Percentiles rank a stretch among this genome's conserved stretches.
Evolutionary conservation across 2,888 invertebrate species (phyloP).

Genomic region (Leptinotarsa peninsularis): DNA sequence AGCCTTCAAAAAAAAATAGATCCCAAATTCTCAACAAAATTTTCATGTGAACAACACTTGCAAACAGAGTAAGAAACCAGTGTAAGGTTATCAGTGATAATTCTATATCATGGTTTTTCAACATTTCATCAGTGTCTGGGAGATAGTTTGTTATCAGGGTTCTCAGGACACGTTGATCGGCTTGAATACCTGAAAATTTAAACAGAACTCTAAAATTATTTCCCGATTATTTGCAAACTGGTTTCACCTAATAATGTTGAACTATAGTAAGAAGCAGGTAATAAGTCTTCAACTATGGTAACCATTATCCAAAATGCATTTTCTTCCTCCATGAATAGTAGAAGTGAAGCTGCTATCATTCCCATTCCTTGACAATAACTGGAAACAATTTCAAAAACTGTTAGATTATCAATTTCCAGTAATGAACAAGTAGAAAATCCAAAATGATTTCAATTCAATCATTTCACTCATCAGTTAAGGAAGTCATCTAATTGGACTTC

Average conservation of each 20-base stretch:
- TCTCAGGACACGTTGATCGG: constrained; percentile 95
- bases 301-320: constrained; percentile 99
- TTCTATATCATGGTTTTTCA: constrained; percentile 95
- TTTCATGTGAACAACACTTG: constrained; percentile 96
- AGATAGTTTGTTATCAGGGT: constrained; percentile 91
- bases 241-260: constrained; percentile 83
- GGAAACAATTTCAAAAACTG: constrained; percentile 23
- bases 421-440: too few species aligned
- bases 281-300: constrained; percentile 96
- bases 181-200: constrained; percentile 79
- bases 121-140: constrained; percentile 88
- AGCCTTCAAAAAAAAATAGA: constrained; percentile 95
- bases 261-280: constrained; percentile 97
- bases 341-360: constrained; percentile 91
- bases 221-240: not conserved
- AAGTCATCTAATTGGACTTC: too few species aligned
- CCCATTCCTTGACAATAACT: constrained; percentile 88
- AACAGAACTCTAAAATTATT: not conserved
- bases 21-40: constrained; percentile 96
- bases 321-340: constrained; percentile 96
- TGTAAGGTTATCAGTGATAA: constrained; percentile 94
- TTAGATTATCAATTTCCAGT: not conserved
- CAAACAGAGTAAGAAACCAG: constrained; percentile 97
- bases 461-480: too few species aligned
- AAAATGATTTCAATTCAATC: too few species aligned